A percentile compares a stretch with the other conserved stretches of the same genome.
These are phyloP conservation scores for Hipposideros larvatus DNA, from an alignment of 2,797 vertebrate genomes.

Conservation along the genomic window DNA sequence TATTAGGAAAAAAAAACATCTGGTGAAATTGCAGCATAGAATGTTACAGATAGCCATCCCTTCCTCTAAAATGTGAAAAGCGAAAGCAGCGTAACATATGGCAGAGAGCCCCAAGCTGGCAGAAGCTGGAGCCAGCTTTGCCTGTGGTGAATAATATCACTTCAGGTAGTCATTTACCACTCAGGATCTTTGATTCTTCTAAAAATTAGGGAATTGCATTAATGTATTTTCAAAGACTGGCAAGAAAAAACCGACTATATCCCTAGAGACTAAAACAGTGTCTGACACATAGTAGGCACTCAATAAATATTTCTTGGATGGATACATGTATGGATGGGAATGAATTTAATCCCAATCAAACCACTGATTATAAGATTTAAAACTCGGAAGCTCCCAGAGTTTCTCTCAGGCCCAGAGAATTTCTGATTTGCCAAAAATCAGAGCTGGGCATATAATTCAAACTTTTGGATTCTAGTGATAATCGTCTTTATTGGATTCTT, in stretches of 20 bases:
- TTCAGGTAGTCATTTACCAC: background rate
- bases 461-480: background rate
- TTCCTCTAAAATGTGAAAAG: background rate
- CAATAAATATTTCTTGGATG: background rate
- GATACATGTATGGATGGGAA: background rate
- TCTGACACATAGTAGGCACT: background rate
- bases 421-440: slow-evolving; percentile 25
- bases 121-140: background rate
- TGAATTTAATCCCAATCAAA: background rate
- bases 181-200: background rate
- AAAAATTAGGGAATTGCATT: background rate
- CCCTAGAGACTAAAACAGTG: background rate
- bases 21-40: slow-evolving; percentile 12
- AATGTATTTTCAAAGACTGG: background rate
- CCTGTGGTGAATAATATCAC: background rate
- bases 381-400: background rate
- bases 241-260: background rate
- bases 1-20: background rate
- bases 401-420: background rate
- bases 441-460: background rate
- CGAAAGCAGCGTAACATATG: background rate
- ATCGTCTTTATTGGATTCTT: slow-evolving; percentile 32
- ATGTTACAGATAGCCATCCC: background rate
- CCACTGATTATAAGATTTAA: background rate
- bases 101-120: background rate